These are phyloP conservation scores for Tachycineta bicolor DNA, from an alignment of 2,113 vertebrate species.

Conservation along the genomic window DNA sequence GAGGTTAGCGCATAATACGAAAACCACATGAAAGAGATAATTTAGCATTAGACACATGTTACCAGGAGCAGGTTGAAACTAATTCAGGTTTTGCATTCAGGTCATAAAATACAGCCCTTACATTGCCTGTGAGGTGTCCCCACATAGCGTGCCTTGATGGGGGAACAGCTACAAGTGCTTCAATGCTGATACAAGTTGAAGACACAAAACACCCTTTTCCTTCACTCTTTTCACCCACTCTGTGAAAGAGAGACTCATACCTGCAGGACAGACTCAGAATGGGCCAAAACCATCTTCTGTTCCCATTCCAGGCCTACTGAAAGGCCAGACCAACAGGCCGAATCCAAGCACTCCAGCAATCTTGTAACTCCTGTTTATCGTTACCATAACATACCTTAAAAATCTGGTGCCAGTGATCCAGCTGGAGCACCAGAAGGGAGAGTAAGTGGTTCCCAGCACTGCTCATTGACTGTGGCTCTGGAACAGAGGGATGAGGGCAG, in stretches of 20 bases:
- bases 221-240: neutral
- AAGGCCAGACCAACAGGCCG: neutral
- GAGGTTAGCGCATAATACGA: neutral
- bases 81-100: conserved; percentile 22
- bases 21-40: conserved; percentile 54
- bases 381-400: neutral
- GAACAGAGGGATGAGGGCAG: neutral
- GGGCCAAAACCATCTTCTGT: neutral
- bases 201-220: neutral
- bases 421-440: neutral
- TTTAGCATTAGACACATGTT: conserved; percentile 41
- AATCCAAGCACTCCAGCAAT: neutral
- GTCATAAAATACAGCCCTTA: conserved; percentile 24
- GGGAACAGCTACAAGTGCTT: neutral
- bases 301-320: neutral
- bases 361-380: neutral
- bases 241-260: neutral
- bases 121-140: neutral
- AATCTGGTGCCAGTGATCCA: neutral
- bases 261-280: neutral
- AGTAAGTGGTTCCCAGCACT: neutral
- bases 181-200: neutral
- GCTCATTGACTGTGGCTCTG: neutral
- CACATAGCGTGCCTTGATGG: neutral
- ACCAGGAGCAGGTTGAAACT: conserved; percentile 52